A percentile compares a stretch with the other conserved stretches of the same genome.
Conservation (phyloP, 1,140 invertebrate species). For the Lepidurus packardi region DNA sequence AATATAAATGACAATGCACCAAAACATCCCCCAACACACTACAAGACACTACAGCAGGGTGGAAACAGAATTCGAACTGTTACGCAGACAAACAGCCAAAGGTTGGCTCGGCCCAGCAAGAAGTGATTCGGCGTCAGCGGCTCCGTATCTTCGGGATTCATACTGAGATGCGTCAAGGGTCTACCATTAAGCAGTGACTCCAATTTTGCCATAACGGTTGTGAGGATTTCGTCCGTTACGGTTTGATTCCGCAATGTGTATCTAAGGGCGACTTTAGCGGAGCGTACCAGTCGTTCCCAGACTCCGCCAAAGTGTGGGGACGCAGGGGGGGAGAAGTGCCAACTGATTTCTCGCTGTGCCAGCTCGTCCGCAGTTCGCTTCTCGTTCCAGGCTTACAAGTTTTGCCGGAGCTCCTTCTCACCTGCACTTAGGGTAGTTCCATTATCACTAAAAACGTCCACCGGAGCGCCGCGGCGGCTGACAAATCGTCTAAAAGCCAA, state of each 20-base stretch:
- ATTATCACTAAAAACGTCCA: neutral
- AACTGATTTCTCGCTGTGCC: neutral
- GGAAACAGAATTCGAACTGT: neutral
- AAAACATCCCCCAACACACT: neutral
- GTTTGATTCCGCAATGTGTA: slow-evolving; percentile 29
- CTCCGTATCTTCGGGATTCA: slow-evolving; percentile 31
- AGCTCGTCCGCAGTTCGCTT: neutral
- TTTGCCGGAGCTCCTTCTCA: neutral
- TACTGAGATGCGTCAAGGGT: slow-evolving; percentile 32
- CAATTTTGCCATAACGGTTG: slow-evolving; percentile 36
- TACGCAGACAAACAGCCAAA: too few relatives aligned
- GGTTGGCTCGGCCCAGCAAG: slow-evolving; percentile 26
- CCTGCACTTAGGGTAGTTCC: slow-evolving; percentile 24
- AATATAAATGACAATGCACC: neutral
- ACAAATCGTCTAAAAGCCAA: neutral
- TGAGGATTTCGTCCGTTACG: slow-evolving; percentile 27
- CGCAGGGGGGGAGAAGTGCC: slow-evolving; percentile 25
- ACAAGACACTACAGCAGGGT: neutral
- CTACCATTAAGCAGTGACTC: slow-evolving; percentile 38
- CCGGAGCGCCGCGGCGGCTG: neutral
- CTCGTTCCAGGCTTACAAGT: neutral
- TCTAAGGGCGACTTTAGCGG: too few relatives aligned
- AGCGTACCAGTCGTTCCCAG: too few relatives aligned
- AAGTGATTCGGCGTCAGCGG: slow-evolving; percentile 36
- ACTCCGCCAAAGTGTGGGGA: slow-evolving; percentile 16